Conservation (phyloP, 1,140 invertebrate genomes). For the Oncopodura yosiiana region DNA sequence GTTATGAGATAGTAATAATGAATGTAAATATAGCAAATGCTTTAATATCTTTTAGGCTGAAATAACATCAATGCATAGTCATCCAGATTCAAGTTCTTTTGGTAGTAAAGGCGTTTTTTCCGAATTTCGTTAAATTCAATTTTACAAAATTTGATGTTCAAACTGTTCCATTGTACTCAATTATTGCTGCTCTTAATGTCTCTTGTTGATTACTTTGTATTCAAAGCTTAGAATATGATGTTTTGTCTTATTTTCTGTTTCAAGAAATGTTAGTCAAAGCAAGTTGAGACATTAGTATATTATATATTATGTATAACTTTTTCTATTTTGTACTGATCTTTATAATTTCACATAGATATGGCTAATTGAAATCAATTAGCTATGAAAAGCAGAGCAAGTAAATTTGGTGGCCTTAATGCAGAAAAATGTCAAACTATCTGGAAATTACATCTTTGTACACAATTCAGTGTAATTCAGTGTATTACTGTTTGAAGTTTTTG, state of each 20-base stretch:
- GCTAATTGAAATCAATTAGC: not conserved
- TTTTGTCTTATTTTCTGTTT: not conserved
- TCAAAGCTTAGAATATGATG: not conserved
- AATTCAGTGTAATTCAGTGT: too few species aligned
- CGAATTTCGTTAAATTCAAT: not conserved
- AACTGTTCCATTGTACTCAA: not conserved
- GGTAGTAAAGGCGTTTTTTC: not conserved
- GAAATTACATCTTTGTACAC: too few species aligned
- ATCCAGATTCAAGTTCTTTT: not conserved
- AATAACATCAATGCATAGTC: slow-evolving; percentile 1
- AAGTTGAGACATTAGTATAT: too few species aligned
- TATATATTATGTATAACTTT: too few species aligned
- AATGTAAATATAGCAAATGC: too few species aligned
- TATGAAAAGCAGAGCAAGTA: not conserved
- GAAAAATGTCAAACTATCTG: not conserved
- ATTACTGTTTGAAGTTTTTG: too few species aligned
- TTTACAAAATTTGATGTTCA: not conserved
- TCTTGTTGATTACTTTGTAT: too few species aligned
- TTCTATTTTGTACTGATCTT: too few species aligned
- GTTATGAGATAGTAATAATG: too few species aligned
- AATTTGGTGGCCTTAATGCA: not conserved
- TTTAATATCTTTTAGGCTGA: slow-evolving; percentile 1
- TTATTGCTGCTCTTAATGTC: slow-evolving; percentile 4
- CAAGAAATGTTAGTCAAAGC: too few species aligned
- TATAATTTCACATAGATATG: too few species aligned